Percentiles rank a stretch among this genome's conserved stretches.
phyloP scores from a whole-genome alignment of 2,888 invertebrate species.

The Xanthia togata region DNA sequence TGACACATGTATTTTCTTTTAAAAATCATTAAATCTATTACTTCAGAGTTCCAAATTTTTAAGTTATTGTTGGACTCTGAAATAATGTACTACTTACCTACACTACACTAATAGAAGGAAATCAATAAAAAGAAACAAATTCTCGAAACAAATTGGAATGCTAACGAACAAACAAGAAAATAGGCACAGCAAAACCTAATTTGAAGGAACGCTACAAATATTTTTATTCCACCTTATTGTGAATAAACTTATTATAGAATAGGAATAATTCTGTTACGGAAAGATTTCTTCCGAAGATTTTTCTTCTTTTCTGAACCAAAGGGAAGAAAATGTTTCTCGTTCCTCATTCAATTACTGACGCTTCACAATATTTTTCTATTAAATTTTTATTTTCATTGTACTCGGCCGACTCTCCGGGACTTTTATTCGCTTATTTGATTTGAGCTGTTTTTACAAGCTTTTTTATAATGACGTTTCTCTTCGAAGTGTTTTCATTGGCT shows the following conservation, averaged over 20 bases:
- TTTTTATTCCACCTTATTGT: slow-evolving; percentile 81
- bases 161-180: slow-evolving; percentile 53
- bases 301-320: slow-evolving; percentile 59
- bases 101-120: neutral
- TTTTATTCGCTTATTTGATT: slow-evolving; percentile 81
- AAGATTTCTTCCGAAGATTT: slow-evolving; percentile 75
- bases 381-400: slow-evolving; percentile 88
- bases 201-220: slow-evolving; percentile 66
- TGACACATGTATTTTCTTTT: too few species aligned
- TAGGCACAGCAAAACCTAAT: slow-evolving; percentile 63
- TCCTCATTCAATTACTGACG: slow-evolving; percentile 84
- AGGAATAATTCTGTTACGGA: slow-evolving; percentile 86
- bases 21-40: too few species aligned
- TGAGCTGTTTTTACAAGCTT: slow-evolving; percentile 56
- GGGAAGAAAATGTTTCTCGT: slow-evolving; percentile 76
- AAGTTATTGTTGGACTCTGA: too few species aligned
- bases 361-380: slow-evolving; percentile 88
- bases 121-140: slow-evolving; percentile 21
- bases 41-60: too few species aligned
- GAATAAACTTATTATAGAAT: slow-evolving; percentile 87
- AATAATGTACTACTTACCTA: too few species aligned
- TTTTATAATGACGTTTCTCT: slow-evolving; percentile 61
- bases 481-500: slow-evolving; percentile 49
- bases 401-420: slow-evolving; percentile 65
- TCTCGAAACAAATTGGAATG: slow-evolving; percentile 37